A percentile compares a stretch with the other conserved stretches of the same genome.
Conservation (phyloP, 2,797 vertebrate genomes). For the Cryptoblepharus egeriae region DNA sequence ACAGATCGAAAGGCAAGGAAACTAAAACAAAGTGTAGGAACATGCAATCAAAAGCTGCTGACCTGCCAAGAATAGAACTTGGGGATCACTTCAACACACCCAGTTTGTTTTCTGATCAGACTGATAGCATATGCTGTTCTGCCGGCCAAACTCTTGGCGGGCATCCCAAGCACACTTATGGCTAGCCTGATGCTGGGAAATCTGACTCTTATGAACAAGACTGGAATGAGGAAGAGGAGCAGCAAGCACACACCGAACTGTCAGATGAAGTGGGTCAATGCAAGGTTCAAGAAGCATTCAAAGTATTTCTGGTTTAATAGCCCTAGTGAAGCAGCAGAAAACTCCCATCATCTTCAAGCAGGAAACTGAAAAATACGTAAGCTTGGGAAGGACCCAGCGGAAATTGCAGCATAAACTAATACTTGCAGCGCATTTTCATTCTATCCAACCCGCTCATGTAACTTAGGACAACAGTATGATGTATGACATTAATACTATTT, state of each 20-base stretch:
- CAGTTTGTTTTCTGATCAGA: conserved; percentile 8
- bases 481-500: not conserved
- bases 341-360: not conserved
- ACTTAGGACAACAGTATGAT: not conserved
- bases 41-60: conserved; percentile 13
- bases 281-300: not conserved
- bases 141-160: conserved; percentile 2
- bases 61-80: not conserved
- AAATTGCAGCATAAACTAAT: not conserved
- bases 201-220: not conserved
- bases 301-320: conserved; percentile 3
- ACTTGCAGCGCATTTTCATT: not conserved
- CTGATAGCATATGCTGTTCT: not conserved
- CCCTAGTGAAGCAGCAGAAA: not conserved
- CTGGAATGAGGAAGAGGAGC: conserved; percentile 18
- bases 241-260: not conserved
- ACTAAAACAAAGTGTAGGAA: conserved; percentile 21
- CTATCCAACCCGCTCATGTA: not conserved
- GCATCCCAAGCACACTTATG: conserved; percentile 4
- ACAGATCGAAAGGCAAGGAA: conserved; percentile 20
- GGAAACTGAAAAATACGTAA: not conserved
- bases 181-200: conserved; percentile 18
- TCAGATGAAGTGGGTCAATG: not conserved
- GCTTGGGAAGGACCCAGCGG: not conserved
- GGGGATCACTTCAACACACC: not conserved